These are phyloP conservation scores for Grapholita molesta DNA, from an alignment of 1,140 invertebrate species.

Conservation along the genomic window DNA sequence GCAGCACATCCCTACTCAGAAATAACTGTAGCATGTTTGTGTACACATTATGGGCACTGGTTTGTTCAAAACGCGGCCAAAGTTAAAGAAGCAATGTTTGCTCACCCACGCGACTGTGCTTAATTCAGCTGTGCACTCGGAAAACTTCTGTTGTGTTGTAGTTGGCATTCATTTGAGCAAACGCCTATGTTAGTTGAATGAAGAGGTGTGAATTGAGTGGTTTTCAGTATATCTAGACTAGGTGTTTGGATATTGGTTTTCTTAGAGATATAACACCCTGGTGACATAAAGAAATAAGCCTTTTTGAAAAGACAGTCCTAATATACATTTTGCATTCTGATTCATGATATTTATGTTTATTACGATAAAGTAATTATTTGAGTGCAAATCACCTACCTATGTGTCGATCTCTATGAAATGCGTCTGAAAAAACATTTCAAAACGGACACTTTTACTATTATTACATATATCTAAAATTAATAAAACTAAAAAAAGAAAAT, in stretches of 20 bases:
- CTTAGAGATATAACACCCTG: no score
- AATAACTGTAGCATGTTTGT: constrained; percentile 13
- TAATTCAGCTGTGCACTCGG: constrained; percentile 6
- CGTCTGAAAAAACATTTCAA: no score
- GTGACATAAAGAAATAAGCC: no score
- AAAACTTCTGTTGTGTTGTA: not conserved
- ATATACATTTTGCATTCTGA: no score
- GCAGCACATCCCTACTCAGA: not conserved
- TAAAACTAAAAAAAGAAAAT: no score
- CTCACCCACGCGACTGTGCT: constrained; percentile 1
- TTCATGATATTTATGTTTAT: no score
- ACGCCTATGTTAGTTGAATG: not conserved
- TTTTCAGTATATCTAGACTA: not conserved
- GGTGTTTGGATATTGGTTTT: not conserved
- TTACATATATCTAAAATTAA: no score
- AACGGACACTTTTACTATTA: no score
- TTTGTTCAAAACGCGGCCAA: constrained; percentile 10
- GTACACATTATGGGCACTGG: not conserved
- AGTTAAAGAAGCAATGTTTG: constrained; percentile 15
- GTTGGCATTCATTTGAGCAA: not conserved
- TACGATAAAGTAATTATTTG: no score
- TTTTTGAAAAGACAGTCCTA: no score
- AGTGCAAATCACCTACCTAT: no score
- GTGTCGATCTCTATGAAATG: no score
- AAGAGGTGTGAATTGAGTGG: not conserved